Evolutionary conservation across 2,888 invertebrate genomes (phyloP).

Genomic region (Beris chalybata): DNA sequence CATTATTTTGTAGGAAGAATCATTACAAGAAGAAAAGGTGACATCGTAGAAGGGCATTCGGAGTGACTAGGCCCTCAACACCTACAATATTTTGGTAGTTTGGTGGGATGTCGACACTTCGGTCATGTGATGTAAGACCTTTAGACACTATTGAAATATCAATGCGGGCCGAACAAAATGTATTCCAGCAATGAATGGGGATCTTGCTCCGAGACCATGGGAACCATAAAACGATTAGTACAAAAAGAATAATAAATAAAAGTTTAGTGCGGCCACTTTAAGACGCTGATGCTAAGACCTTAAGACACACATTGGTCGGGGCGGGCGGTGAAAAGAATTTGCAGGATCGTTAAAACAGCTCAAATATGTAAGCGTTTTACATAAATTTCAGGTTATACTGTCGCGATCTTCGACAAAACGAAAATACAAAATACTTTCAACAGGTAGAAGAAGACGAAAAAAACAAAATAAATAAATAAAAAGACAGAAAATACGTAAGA

Average conservation of each 20-base stretch:
- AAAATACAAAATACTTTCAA: neutral
- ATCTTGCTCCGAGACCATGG: neutral
- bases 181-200: slow-evolving; percentile 21
- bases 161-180: slow-evolving; percentile 14
- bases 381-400: slow-evolving; percentile 13
- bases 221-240: slow-evolving; percentile 12
- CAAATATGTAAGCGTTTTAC: slow-evolving; percentile 1
- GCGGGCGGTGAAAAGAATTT: slow-evolving; percentile 4
- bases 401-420: slow-evolving; percentile 7
- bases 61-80: no score
- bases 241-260: slow-evolving; percentile 12
- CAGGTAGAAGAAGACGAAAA: neutral
- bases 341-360: slow-evolving; percentile 14
- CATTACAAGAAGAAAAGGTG: no score
- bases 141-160: slow-evolving; percentile 8
- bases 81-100: no score
- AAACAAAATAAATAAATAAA: slow-evolving; percentile 3
- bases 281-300: no score
- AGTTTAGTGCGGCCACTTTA: no score
- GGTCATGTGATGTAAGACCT: no score
- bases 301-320: no score
- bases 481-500: neutral
- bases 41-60: no score
- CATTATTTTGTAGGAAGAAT: neutral
- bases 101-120: no score